Evolutionary conservation across 2,888 invertebrate genomes (phyloP).

Genomic region (Lathronympha strigana): DNA sequence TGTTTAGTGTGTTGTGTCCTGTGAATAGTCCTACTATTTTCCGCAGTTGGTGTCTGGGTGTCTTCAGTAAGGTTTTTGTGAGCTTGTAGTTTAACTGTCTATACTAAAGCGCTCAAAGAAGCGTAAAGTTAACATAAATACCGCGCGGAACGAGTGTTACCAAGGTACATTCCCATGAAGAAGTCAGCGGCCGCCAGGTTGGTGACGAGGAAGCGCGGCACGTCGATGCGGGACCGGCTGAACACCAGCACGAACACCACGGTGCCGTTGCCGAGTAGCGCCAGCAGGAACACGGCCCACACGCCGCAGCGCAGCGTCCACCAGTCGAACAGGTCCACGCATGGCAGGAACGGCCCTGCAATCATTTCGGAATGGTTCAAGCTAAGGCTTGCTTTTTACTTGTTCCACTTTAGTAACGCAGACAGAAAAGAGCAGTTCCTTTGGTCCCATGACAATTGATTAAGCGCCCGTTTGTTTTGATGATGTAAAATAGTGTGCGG

Average conservation of each 20-base stretch:
- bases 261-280: slow-evolving; percentile 97
- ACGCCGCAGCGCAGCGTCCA: slow-evolving; percentile 98
- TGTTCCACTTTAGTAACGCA: too few species aligned
- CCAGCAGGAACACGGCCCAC: slow-evolving; percentile 98
- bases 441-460: too few species aligned
- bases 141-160: slow-evolving; percentile 64
- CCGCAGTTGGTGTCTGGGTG: too few species aligned
- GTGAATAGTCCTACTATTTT: too few species aligned
- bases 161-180: slow-evolving; percentile 97
- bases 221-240: slow-evolving; percentile 97
- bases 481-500: too few species aligned
- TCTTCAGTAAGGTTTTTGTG: too few species aligned
- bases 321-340: slow-evolving; percentile 98
- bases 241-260: slow-evolving; percentile 97
- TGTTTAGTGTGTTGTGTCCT: too few species aligned
- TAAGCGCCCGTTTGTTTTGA: too few species aligned
- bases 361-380: too few species aligned
- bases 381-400: too few species aligned
- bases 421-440: too few species aligned
- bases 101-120: background rate
- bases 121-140: background rate
- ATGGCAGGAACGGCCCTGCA: slow-evolving; percentile 96
- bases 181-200: slow-evolving; percentile 98
- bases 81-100: too few species aligned
- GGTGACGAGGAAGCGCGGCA: slow-evolving; percentile 97